Base-by-base conservation (phyloP, 2,113 vertebrate species). In the Agelaius tricolor region DNA sequence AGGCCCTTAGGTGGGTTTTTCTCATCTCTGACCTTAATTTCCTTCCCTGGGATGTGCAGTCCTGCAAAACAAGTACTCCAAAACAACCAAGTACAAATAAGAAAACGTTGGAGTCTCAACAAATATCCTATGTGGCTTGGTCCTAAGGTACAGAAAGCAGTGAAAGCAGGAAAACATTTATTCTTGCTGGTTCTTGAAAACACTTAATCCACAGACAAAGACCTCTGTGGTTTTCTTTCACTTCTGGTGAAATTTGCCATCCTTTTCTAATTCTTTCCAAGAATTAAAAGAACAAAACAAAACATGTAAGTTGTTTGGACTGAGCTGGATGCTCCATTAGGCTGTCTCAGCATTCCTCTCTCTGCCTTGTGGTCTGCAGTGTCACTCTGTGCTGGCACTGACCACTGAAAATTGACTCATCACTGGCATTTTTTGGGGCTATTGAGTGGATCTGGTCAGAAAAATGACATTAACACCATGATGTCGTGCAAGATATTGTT, bases 11-110 rank as follows among this genome's bases (percentile, higher is more conserved):
- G 76, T 94, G 74, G 30, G 49, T 62, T 94, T 82, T 90, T 41
- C 52, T 84, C 65, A 87, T 84, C 63, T 78, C 47, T 87, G 96
- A 94, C 90, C 85, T 82, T 92, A 43, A 92, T 90, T 91, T 95
- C 47, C 52, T 90, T 87, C 68, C 21, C 35, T 67, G 15, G 46
- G 78, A 89, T 57, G 55, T 35, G 51, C 39, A 61, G 57, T 62
- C 73, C 89, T 90, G 68, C 69, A 86, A 93, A 93, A 88, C 61
- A 81, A 81, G 23, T 44, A 57, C 61, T 81, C 76, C 57, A 54
- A 66, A 93, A 67, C 43, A 81, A 81, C 9, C 2, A 30, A 93
- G 22, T 49, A 20, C 39, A 62, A 92, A 41, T 43, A 57, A 87
- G 31, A 86, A 84, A 89, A 79, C 10, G 18, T 54, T 33, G 6